These are phyloP conservation scores for Aplochiton taeniatus DNA, from an alignment of 2,797 vertebrate genomes.

Conservation along the genomic window DNA sequence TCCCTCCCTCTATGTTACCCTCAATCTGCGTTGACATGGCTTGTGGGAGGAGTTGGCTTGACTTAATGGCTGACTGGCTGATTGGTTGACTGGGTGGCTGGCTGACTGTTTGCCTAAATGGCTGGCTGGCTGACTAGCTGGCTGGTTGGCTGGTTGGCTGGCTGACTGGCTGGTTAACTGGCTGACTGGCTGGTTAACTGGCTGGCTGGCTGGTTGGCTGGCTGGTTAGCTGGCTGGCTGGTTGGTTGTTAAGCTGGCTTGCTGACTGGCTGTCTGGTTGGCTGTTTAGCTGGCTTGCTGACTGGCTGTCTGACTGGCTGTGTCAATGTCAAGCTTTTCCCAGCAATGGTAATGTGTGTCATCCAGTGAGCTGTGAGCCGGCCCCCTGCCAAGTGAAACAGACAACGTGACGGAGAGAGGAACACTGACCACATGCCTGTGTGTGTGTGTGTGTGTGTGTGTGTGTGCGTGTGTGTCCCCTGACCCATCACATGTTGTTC, in stretches of 20 bases:
- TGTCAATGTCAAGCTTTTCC: conserved; percentile 76
- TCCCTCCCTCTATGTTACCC: conserved; percentile 19
- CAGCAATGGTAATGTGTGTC: conserved; percentile 79
- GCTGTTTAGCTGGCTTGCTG: no score
- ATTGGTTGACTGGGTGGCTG: no score
- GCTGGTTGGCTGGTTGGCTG: not conserved
- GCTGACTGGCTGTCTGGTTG: not conserved
- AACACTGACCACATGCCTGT: no score
- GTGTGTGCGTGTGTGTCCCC: not conserved
- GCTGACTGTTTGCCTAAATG: no score
- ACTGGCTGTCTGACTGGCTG: conserved; percentile 22
- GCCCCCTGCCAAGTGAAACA: no score
- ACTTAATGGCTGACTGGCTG: conserved; percentile 19
- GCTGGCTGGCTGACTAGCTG: no score
- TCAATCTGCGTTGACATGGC: conserved; percentile 60
- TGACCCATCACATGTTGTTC: conserved; percentile 3
- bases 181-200: not conserved
- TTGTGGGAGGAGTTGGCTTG: conserved; percentile 39
- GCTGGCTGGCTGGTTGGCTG: conserved; percentile 14
- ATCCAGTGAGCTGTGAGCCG: conserved; percentile 67
- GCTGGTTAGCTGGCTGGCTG: no score
- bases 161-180: not conserved
- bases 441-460: not conserved
- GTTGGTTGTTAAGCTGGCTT: no score
- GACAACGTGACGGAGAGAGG: no score